A percentile compares a stretch with the other conserved stretches of the same genome.
These are phyloP conservation scores for Lordiphosa stackelbergi DNA, from an alignment of 1,140 invertebrate genomes.

Conservation along the genomic window DNA sequence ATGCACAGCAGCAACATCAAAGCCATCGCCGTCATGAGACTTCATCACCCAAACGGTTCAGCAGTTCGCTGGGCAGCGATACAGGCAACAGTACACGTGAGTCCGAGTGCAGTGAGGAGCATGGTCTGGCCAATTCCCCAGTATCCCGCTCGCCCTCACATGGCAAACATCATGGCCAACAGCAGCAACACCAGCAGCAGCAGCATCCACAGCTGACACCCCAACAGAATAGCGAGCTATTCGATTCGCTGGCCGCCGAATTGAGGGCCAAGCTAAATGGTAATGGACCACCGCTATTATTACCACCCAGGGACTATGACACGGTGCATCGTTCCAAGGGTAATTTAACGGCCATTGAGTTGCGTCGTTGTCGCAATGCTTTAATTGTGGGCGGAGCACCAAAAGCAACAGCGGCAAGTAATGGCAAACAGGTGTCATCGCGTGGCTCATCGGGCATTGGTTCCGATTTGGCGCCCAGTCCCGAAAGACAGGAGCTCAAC, in stretches of 20 bases:
- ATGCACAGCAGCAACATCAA: slow-evolving; percentile 48
- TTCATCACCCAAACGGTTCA: slow-evolving; percentile 78
- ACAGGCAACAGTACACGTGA: slow-evolving; percentile 85
- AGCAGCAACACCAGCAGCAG: slow-evolving; percentile 19
- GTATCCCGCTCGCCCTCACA: slow-evolving; percentile 58
- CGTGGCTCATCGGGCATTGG: slow-evolving; percentile 88
- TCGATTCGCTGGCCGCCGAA: slow-evolving; percentile 94
- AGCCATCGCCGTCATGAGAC: slow-evolving; percentile 76
- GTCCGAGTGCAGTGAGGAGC: slow-evolving; percentile 86
- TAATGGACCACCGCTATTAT: slow-evolving; percentile 87
- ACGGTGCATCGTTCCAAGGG: slow-evolving; percentile 90
- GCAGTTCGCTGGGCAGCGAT: slow-evolving; percentile 85
- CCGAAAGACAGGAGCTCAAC: slow-evolving; percentile 80
- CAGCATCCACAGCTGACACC: slow-evolving; percentile 77
- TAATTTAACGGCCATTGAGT: slow-evolving; percentile 88
- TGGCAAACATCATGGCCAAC: slow-evolving; percentile 32
- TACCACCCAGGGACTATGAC: slow-evolving; percentile 96
- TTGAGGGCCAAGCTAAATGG: slow-evolving; percentile 88
- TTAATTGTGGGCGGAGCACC: slow-evolving; percentile 63
- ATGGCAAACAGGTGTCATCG: slow-evolving; percentile 79
- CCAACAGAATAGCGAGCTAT: slow-evolving; percentile 83
- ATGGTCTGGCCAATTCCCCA: slow-evolving; percentile 38
- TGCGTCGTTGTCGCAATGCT: slow-evolving; percentile 81
- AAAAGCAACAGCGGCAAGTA: slow-evolving; percentile 6
- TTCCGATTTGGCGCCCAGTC: slow-evolving; percentile 90